Conservation (phyloP, 2,113 vertebrate genomes). For the Oncorhynchus tshawytscha region DNA sequence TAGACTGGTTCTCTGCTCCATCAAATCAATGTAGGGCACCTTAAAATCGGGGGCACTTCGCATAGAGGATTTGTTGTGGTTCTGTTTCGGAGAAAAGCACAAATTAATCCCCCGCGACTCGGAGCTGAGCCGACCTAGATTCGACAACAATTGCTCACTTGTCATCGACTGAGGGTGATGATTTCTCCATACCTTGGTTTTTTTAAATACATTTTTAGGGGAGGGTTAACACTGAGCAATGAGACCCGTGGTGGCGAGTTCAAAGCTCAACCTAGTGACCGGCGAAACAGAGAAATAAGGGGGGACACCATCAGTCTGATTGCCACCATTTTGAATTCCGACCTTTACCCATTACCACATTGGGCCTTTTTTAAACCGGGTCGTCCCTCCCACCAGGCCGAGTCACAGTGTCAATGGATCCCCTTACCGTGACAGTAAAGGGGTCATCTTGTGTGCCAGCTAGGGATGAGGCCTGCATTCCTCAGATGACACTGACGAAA, state of each 20-base stretch:
- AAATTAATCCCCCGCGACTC: constrained; percentile 56
- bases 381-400: constrained; percentile 1
- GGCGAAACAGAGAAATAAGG: not conserved
- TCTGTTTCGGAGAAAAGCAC: constrained; percentile 50
- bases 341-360: constrained; percentile 38
- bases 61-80: constrained; percentile 50
- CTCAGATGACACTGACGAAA: constrained; percentile 56
- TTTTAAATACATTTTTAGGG: not conserved
- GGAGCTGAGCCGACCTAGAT: constrained; percentile 53
- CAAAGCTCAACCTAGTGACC: not conserved
- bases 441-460: constrained; percentile 50
- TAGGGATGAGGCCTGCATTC: constrained; percentile 60
- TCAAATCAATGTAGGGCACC: not conserved
- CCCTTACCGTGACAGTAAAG: constrained; percentile 47
- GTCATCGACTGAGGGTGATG: constrained; percentile 33
- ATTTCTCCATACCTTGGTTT: constrained; percentile 30
- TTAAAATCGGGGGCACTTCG: constrained; percentile 32
- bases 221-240: not conserved
- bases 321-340: constrained; percentile 30
- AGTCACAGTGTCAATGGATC: constrained; percentile 48
- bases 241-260: not conserved
- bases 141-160: constrained; percentile 61
- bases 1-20: not conserved
- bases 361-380: constrained; percentile 20
- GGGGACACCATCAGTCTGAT: not conserved